A percentile compares a stretch with the other conserved stretches of the same genome.
These are phyloP conservation scores for Mesembrinibis cayennensis DNA, from an alignment of 2,113 vertebrate genomes.

Conservation along the genomic window DNA sequence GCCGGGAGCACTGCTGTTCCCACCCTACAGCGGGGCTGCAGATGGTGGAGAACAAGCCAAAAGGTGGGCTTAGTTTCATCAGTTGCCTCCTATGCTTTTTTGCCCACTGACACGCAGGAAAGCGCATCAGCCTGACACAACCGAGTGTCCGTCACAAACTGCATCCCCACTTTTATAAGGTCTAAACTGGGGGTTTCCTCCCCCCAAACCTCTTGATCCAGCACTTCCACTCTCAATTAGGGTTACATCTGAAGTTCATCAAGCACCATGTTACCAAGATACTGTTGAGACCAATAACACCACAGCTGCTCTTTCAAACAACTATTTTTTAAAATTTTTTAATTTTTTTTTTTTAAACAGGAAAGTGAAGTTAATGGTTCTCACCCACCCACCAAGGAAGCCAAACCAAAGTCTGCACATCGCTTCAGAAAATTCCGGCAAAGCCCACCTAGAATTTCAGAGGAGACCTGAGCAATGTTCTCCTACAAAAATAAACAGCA, in stretches of 20 bases:
- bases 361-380: background rate
- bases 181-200: background rate
- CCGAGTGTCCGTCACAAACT: fast-evolving
- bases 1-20: background rate
- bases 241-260: background rate
- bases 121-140: background rate
- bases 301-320: background rate
- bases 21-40: background rate
- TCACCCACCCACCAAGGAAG: background rate
- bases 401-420: background rate
- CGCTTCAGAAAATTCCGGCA: background rate
- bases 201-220: background rate
- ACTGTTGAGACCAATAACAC: background rate
- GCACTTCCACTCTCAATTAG: background rate
- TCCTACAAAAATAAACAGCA: background rate
- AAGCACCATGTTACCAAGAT: background rate
- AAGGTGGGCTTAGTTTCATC: background rate
- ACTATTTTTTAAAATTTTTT: background rate
- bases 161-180: background rate
- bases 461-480: background rate
- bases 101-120: background rate
- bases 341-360: background rate
- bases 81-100: background rate
- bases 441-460: background rate
- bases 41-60: background rate